These are phyloP conservation scores for Rhynchomys soricoides DNA, from an alignment of 2,113 vertebrate genomes.

Conservation along the genomic window DNA sequence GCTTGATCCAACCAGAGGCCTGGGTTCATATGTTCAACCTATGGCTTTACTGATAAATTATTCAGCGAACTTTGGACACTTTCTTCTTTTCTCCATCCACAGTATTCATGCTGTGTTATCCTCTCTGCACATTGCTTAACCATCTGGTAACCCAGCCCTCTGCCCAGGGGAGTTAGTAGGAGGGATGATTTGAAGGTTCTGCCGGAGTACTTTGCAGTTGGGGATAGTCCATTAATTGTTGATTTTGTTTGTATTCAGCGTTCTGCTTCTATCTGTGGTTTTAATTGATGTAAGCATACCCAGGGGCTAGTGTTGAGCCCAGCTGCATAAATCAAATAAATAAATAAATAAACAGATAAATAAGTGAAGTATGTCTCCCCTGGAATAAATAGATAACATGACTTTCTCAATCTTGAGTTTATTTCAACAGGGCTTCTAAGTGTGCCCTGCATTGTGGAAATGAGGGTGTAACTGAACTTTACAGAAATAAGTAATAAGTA, in stretches of 20 bases:
- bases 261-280: conserved; percentile 75
- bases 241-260: conserved; percentile 81
- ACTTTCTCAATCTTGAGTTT: conserved; percentile 51
- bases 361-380: conserved; percentile 66
- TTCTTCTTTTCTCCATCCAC: conserved; percentile 10
- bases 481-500: conserved; percentile 63
- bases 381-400: conserved; percentile 65
- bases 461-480: conserved; percentile 48
- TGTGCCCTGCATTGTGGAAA: conserved; percentile 22
- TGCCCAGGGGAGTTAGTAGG: conserved; percentile 60
- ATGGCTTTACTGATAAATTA: conserved; percentile 39
- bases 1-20: neutral
- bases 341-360: conserved; percentile 67
- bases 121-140: conserved; percentile 80
- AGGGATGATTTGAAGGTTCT: conserved; percentile 74
- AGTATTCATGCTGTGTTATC: conserved; percentile 45
- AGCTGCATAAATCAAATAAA: conserved; percentile 78
- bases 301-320: conserved; percentile 67
- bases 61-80: conserved; percentile 29
- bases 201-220: conserved; percentile 67
- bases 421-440: conserved; percentile 24
- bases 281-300: conserved; percentile 78
- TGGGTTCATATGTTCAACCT: neutral
- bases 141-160: conserved; percentile 75
- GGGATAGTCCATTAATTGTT: conserved; percentile 81